Evolutionary conservation across 64 coral and sea anemone genomes (phyloP).

Genomic region (Stylophora pistillata): DNA sequence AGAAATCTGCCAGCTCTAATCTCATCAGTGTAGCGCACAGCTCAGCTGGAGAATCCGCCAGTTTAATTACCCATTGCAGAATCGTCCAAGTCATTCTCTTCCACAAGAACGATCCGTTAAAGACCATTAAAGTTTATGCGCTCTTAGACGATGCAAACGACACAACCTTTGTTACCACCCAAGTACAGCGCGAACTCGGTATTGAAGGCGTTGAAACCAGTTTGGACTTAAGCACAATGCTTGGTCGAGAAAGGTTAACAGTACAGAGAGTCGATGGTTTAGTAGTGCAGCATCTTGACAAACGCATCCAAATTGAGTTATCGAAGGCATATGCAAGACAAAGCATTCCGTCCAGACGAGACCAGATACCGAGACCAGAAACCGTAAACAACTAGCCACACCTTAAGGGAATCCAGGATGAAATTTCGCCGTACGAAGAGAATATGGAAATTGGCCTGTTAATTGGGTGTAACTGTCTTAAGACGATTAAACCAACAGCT

Average conservation of each 20-base stretch:
- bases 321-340: slow-evolving; percentile 59
- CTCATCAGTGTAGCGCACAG: neutral
- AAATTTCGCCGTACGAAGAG: slow-evolving; percentile 31
- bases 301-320: slow-evolving; percentile 29
- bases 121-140: slow-evolving; percentile 48
- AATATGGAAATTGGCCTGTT: slow-evolving; percentile 55
- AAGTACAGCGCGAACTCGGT: slow-evolving; percentile 11
- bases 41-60: neutral
- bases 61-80: neutral
- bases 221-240: slow-evolving; percentile 68
- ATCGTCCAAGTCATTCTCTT: slow-evolving; percentile 20
- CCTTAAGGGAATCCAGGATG: slow-evolving; percentile 33
- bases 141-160: slow-evolving; percentile 58
- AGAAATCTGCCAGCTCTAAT: neutral
- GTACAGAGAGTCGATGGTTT: slow-evolving; percentile 10
- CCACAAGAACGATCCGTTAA: slow-evolving; percentile 47
- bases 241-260: slow-evolving; percentile 54
- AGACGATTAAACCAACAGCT: slow-evolving; percentile 68
- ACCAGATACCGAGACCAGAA: slow-evolving; percentile 68
- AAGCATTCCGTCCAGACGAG: slow-evolving; percentile 37
- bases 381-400: slow-evolving; percentile 37
- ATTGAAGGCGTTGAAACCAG: slow-evolving; percentile 33
- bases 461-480: slow-evolving; percentile 62
- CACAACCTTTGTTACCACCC: slow-evolving; percentile 51
- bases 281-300: no score